A percentile compares a stretch with the other conserved stretches of the same genome.
Conservation (phyloP, 2,888 invertebrate species). For the Endotricha flammealis region DNA sequence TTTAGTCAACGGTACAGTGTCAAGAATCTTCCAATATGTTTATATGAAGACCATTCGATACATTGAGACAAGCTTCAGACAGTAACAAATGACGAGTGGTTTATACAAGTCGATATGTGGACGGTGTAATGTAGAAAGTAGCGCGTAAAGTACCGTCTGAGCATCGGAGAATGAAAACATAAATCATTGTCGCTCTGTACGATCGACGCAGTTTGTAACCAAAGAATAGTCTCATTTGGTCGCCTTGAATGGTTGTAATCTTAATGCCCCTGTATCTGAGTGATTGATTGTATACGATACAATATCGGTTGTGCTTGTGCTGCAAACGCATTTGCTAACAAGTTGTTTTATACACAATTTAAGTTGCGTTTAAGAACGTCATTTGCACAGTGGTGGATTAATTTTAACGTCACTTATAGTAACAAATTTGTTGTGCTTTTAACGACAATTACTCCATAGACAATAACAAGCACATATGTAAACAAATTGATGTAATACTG, state of each 20-base stretch:
- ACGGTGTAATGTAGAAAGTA: slow-evolving; percentile 1
- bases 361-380: too few species aligned
- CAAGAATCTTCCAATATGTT: too few species aligned
- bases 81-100: slow-evolving; percentile 21
- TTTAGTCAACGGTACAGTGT: too few species aligned
- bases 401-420: too few species aligned
- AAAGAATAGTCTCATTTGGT: slow-evolving; percentile 9
- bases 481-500: too few species aligned
- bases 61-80: slow-evolving; percentile 18
- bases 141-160: slow-evolving; percentile 2
- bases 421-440: too few species aligned
- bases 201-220: slow-evolving; percentile 8
- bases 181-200: slow-evolving; percentile 9
- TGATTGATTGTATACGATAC: slow-evolving; percentile 4
- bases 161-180: slow-evolving; percentile 7
- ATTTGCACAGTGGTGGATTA: too few species aligned
- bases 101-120: not conserved
- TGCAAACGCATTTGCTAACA: slow-evolving; percentile 1
- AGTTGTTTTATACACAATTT: slow-evolving; percentile 4
- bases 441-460: too few species aligned
- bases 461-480: too few species aligned
- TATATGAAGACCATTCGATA: slow-evolving; percentile 4
- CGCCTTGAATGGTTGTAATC: slow-evolving; percentile 9
- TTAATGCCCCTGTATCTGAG: slow-evolving; percentile 2
- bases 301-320: not conserved